A percentile compares a stretch with the other conserved stretches of the same genome.
These are phyloP conservation scores for Ochotona curzoniae DNA, from an alignment of 2,113 vertebrate genomes.

Conservation along the genomic window DNA sequence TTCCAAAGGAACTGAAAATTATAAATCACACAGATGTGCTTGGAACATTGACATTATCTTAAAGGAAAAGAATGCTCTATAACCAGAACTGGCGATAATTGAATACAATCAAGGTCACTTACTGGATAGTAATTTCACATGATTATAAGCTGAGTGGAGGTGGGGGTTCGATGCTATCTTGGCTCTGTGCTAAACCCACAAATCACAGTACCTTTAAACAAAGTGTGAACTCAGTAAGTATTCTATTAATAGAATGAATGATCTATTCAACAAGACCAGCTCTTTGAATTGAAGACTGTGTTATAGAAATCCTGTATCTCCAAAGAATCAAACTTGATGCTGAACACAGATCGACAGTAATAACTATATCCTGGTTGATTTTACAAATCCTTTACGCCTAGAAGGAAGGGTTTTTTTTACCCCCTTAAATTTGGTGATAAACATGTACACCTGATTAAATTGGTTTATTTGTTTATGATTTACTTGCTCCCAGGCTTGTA, in stretches of 20 bases:
- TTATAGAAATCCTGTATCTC: background rate
- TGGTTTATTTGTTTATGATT: conserved; percentile 32
- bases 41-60: background rate
- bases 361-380: background rate
- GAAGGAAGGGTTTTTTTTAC: background rate
- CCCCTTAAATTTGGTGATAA: background rate
- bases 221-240: background rate
- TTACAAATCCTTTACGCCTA: background rate
- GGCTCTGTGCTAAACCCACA: background rate
- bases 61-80: background rate
- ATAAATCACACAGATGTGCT: background rate
- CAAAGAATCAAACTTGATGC: background rate
- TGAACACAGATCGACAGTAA: background rate
- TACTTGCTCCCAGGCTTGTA: background rate
- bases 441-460: conserved; percentile 25
- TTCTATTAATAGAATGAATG: background rate
- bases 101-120: background rate
- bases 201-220: background rate
- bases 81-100: background rate
- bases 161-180: background rate
- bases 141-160: background rate
- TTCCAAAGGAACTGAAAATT: background rate
- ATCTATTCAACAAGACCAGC: background rate
- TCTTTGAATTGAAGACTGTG: background rate
- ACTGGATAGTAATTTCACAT: background rate